Base-by-base conservation (phyloP, 2,113 vertebrate species). In the Pelecanoides urinatrix region DNA sequence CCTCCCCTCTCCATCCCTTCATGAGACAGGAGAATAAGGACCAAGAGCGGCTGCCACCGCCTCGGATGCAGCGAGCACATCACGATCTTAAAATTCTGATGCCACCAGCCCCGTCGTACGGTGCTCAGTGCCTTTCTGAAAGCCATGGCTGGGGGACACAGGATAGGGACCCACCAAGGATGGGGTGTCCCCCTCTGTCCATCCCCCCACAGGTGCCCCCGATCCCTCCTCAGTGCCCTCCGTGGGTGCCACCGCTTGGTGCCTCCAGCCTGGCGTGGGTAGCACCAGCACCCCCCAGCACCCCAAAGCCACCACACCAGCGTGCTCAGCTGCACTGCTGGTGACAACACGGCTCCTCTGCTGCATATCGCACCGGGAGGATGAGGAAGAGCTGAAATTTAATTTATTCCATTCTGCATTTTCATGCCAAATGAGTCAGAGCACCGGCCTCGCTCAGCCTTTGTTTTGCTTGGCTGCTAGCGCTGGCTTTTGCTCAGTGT, bases 371-470 rank as follows among this genome's bases (percentile, higher is more conserved):
- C 34, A 23, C 45, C 1, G 1, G 58, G 47, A 96, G 66, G 74
- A 77, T 22, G 77, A 87, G 83, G 92, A 95, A 97, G 62, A 87
- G 80, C 52, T 4, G 25, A 11, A 66, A 68, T n/a, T 88, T 73
- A 58, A 92, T 91, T 88, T 95, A 90, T 90, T 80, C 91, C 49
- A 1, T 3, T 59, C 90, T 86, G 78, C 56, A 62, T 85, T 96
- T 96, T 61, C 90, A 53, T 92, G 86, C 94, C 96, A 91, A 74
- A 83, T 97, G 97, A 97, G 91, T 97, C 92, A 95, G 70, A 71
- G 71, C 38, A 3, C 56, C 5, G 29, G 88, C 94, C 78, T 89
- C n/a, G 4, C 86, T 94, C 65, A 12, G 65, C 80, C 34, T 95
- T 96, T 91, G 89, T 94, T 91, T 95, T 92, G 63, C 71, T 96